phyloP scores from a whole-genome alignment of 2,888 invertebrate genomes.

The Chymomyza caudatula region DNA sequence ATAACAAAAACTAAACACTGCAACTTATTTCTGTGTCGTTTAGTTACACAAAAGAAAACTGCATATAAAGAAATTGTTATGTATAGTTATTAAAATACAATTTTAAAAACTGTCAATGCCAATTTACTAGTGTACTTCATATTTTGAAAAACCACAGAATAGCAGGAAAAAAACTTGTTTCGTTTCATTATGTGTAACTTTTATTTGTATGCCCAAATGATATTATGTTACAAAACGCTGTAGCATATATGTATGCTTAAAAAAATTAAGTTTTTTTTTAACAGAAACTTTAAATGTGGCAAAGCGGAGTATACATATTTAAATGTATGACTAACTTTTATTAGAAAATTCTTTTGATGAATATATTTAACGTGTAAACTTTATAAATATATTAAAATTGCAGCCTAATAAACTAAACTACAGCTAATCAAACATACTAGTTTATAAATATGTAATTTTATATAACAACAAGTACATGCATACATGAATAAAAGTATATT shows the following conservation, averaged over 20 bases:
- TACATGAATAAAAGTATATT: constrained; percentile 23
- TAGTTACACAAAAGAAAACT: not conserved
- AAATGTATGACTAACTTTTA: constrained; percentile 8
- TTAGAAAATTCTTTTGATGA: constrained; percentile 29
- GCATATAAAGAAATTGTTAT: constrained; percentile 13
- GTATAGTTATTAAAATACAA: not conserved
- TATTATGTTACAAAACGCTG: not conserved
- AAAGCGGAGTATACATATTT: constrained; percentile 23
- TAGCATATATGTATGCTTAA: not conserved
- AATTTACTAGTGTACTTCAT: not conserved
- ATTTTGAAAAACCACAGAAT: not conserved
- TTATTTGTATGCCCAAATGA: not conserved
- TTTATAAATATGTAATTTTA: constrained; percentile 22
- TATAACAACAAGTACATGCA: constrained; percentile 20
- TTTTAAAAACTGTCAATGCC: not conserved
- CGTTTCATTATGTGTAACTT: not conserved
- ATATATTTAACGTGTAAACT: constrained; percentile 7
- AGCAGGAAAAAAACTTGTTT: not conserved
- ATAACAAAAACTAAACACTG: constrained; percentile 5
- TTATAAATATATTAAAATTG: constrained; percentile 7
- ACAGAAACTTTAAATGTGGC: not conserved
- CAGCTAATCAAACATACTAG: constrained; percentile 40
- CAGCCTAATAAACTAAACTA: constrained; percentile 15
- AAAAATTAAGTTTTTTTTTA: not conserved
- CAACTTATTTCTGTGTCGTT: constrained; percentile 27